Base-by-base conservation (phyloP, 2,797 vertebrate genomes). In the Enteromius anoplus region DNA sequence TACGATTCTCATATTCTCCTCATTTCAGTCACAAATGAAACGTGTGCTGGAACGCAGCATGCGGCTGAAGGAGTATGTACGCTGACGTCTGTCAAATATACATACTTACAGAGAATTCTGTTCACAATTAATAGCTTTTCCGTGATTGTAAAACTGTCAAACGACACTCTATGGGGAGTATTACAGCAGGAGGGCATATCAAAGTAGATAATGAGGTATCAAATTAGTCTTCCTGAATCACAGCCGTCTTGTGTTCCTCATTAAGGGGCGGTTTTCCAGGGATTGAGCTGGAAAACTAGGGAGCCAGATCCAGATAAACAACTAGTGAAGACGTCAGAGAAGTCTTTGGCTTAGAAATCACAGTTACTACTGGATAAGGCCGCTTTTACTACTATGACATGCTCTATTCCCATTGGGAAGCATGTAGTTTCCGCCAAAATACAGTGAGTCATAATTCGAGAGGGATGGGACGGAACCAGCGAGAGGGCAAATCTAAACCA, bases 401-500 rank as follows among this genome's bases (percentile, higher is more conserved):
- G 21, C 62, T 76, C n/a, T 76, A 37, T 47, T 80, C 62, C 55
- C 55, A 72, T 34, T 29, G 32, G 51, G 78, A 58, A 19, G 78
- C 3, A 8, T 70, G 78, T 26, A 34, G 40, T 75, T 47, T 58
- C 34, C 0, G 11, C 34, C 47, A 62, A 72, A 62, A 72, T 34
- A 58, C 17, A 42, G 10, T 21, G 37, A 64, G 15, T 76, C 72
- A 77, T 14, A 1, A 10, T 73, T 70, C 0, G 7, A 68, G 64
- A 69, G 78, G 81, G 26, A 76, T 12, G 4, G 19, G 53, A 45
- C 12, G 1, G 53, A 78, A 86, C 40, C 64, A 81, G 53, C 32
- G 75, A 87, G 75, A 87, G 64, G 77, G 89, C 84, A 91, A 90
- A 93, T 88, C 86, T 70, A 88, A 92, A 92, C 86, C 92, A 92